phyloP scores from a whole-genome alignment of 1,140 invertebrate genomes.

The Hyles euphorbiae region DNA sequence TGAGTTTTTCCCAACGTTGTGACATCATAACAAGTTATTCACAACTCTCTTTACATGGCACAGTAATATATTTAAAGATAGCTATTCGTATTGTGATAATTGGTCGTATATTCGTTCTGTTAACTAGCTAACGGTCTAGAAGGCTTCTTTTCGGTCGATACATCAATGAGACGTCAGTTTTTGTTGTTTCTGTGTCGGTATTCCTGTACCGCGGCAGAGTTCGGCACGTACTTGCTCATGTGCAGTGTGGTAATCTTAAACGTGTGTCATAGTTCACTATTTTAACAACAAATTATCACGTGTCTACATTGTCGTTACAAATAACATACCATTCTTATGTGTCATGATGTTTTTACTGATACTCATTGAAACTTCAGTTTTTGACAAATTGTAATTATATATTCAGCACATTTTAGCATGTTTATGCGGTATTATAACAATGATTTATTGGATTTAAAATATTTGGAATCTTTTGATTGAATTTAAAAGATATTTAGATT shows the following conservation, averaged over 20 bases:
- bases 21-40: too few relatives aligned
- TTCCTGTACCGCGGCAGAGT: constrained; percentile 14
- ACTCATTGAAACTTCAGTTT: too few relatives aligned
- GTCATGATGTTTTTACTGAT: too few relatives aligned
- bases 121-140: constrained; percentile 54
- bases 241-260: constrained; percentile 33
- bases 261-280: constrained; percentile 60
- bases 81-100: constrained; percentile 44
- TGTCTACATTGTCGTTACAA: constrained; percentile 33
- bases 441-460: background rate
- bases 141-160: constrained; percentile 50
- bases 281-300: constrained; percentile 57
- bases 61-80: constrained; percentile 24
- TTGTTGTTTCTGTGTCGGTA: constrained; percentile 29
- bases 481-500: too few relatives aligned
- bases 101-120: constrained; percentile 50
- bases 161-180: constrained; percentile 62
- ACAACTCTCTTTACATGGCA: too few relatives aligned
- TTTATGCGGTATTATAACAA: too few relatives aligned
- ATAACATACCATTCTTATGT: constrained; percentile 19
- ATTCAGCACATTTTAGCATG: too few relatives aligned
- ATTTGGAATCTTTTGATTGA: background rate
- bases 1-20: too few relatives aligned
- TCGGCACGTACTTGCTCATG: constrained; percentile 30
- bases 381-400: constrained; percentile 1